These are phyloP conservation scores for Hafferia zeledoni DNA, from an alignment of 2,797 vertebrate species.

Conservation along the genomic window DNA sequence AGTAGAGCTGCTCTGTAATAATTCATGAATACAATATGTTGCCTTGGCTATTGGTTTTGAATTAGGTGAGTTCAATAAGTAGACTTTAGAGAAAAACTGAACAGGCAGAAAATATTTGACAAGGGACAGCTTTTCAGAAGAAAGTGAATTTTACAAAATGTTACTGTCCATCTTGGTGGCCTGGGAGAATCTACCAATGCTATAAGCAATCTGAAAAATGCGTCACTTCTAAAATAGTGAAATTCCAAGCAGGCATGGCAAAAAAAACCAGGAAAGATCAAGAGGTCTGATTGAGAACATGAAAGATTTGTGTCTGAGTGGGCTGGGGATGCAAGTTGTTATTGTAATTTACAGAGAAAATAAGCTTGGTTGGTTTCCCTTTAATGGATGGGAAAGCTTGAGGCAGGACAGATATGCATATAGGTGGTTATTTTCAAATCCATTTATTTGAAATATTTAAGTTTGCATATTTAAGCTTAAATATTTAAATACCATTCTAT, in stretches of 20 bases:
- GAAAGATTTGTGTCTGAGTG: background rate
- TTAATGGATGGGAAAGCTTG: background rate
- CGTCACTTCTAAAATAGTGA: background rate
- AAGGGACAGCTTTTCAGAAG: background rate
- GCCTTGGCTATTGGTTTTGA: background rate
- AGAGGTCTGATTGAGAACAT: background rate
- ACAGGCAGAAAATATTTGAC: background rate
- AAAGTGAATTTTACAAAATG: background rate
- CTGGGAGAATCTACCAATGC: background rate
- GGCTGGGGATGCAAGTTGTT: background rate
- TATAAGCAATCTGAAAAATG: background rate
- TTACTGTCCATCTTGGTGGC: background rate
- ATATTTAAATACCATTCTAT: background rate
- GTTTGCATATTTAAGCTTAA: background rate
- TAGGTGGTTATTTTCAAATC: background rate
- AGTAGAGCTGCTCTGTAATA: background rate
- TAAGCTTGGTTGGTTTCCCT: background rate
- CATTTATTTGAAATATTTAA: background rate
- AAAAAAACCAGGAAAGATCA: background rate
- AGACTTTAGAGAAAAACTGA: background rate
- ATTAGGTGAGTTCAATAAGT: background rate
- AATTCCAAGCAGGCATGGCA: background rate
- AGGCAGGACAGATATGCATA: background rate
- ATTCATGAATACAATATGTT: conserved; percentile 2
- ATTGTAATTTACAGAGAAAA: background rate